Conservation (phyloP, 1,140 invertebrate genomes). For the Ceratitis capitata region DNA sequence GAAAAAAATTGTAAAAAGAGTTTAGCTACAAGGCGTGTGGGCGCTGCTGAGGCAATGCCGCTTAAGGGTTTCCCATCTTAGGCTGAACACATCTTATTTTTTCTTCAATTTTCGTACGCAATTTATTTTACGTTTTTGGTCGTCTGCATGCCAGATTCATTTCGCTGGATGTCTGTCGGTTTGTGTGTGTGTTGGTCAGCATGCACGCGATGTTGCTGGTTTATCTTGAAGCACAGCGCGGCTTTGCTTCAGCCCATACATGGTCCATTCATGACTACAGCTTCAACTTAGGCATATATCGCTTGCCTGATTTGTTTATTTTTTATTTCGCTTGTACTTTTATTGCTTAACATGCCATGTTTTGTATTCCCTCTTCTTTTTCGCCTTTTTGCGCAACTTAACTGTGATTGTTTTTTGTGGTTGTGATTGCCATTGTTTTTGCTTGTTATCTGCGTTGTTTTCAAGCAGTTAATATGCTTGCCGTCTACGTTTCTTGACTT, state of each 20-base stretch:
- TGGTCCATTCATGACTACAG: not conserved
- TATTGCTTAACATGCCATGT: constrained; percentile 1
- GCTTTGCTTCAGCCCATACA: not conserved
- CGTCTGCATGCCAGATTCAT: not conserved
- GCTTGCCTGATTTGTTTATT: not conserved
- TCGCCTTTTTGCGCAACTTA: not conserved
- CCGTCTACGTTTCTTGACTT: not conserved
- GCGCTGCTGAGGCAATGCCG: not conserved
- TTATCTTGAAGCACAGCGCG: not conserved
- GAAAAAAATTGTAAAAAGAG: not conserved
- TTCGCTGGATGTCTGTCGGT: not conserved
- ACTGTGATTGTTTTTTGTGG: not conserved
- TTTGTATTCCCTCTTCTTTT: too few species aligned
- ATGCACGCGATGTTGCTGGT: constrained; percentile 4
- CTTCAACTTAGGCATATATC: not conserved
- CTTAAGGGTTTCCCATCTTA: constrained; percentile 16
- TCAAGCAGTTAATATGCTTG: constrained; percentile 6
- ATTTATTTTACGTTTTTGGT: not conserved
- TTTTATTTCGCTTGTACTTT: not conserved
- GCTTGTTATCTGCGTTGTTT: constrained; percentile 35
- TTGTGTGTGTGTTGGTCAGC: not conserved
- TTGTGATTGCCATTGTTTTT: constrained; percentile 17
- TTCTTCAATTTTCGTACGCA: not conserved
- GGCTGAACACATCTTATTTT: not conserved
- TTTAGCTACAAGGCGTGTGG: not conserved